phyloP scores from a whole-genome alignment of 2,113 vertebrate genomes.

The Lophotis ruficrista region DNA sequence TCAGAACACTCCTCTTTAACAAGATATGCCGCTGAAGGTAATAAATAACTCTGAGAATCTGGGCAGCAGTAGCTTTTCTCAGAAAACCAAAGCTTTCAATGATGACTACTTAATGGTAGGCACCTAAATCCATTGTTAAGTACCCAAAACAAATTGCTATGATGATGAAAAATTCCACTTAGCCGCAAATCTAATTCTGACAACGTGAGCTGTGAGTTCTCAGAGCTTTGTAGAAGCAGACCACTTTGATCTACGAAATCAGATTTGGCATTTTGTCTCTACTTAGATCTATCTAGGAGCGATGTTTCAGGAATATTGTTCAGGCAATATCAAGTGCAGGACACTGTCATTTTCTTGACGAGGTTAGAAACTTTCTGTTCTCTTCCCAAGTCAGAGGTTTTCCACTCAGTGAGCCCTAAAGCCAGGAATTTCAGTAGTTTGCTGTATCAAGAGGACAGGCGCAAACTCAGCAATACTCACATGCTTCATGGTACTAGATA shows the following conservation, averaged over 20 bases:
- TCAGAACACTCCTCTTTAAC: neutral
- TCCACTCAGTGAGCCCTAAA: neutral
- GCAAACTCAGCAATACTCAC: neutral
- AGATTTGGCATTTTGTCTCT: constrained; percentile 25
- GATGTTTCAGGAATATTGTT: neutral
- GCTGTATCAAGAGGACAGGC: neutral
- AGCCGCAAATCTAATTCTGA: constrained; percentile 39
- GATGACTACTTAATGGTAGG: neutral
- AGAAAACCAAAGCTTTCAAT: neutral
- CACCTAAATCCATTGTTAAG: neutral
- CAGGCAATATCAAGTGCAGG: neutral
- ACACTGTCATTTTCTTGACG: neutral
- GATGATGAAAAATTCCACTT: constrained; percentile 42
- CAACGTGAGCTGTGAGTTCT: neutral
- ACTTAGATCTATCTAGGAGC: neutral
- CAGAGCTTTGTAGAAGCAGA: constrained; percentile 13
- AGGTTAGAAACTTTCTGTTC: neutral
- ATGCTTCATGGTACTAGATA: neutral
- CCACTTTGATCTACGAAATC: constrained; percentile 36
- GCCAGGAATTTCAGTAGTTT: neutral
- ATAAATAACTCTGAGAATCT: neutral
- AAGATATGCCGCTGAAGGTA: neutral
- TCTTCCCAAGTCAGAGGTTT: neutral
- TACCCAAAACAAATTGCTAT: constrained; percentile 12
- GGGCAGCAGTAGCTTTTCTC: neutral